Conservation (phyloP, 2,888 invertebrate genomes). For the Cosmorhoe ocellata region DNA sequence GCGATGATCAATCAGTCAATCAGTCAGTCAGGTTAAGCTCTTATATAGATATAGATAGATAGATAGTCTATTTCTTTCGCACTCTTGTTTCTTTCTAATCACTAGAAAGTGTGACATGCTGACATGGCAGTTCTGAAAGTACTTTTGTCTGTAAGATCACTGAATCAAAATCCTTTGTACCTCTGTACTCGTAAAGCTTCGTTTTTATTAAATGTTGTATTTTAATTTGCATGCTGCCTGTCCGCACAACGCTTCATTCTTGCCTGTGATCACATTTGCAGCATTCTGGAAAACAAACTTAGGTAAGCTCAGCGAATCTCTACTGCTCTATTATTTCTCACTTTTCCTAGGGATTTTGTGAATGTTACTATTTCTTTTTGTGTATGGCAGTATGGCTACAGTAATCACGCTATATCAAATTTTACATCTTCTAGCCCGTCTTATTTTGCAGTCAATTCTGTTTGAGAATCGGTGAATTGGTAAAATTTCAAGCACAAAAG, state of each 20-base stretch:
- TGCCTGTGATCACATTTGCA: conserved; percentile 80
- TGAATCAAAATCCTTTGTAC: conserved; percentile 7
- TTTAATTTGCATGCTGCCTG: conserved; percentile 83
- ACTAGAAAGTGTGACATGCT: conserved; percentile 8
- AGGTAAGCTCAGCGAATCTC: conserved; percentile 84
- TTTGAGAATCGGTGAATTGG: no score
- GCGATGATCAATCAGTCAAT: no score
- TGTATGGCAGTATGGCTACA: not conserved
- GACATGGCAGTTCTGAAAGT: conserved; percentile 9
- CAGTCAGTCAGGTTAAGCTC: no score
- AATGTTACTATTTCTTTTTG: conserved; percentile 30
- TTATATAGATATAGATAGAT: no score
- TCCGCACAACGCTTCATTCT: conserved; percentile 82
- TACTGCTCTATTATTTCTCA: conserved; percentile 39
- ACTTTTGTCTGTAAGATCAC: not conserved
- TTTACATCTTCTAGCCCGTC: not conserved
- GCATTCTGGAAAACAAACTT: conserved; percentile 93
- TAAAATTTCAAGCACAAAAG: no score
- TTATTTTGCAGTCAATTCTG: no score
- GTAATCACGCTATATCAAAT: not conserved
- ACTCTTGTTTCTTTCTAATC: conserved; percentile 5
- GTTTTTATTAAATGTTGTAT: conserved; percentile 70
- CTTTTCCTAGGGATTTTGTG: conserved; percentile 29
- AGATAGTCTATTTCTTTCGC: no score
- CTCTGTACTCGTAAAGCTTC: conserved; percentile 33